phyloP scores from a whole-genome alignment of 2,797 vertebrate genomes.

The Antrozous pallidus region DNA sequence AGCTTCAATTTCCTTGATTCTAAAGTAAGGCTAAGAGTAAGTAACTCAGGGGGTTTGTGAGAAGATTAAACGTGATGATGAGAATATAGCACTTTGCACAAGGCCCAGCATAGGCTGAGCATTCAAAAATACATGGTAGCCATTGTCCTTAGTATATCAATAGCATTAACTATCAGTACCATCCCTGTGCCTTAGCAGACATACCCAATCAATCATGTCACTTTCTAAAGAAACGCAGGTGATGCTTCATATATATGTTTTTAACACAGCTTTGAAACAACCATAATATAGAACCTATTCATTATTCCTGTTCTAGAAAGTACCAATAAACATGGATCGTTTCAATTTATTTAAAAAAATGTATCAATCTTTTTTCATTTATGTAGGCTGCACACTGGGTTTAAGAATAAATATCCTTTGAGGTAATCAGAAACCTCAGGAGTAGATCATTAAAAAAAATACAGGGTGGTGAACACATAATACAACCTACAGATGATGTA shows the following conservation, averaged over 20 bases:
- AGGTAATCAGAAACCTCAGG: neutral
- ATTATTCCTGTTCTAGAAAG: neutral
- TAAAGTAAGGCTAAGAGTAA: neutral
- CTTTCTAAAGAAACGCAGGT: slow-evolving; percentile 4
- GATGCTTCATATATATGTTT: neutral
- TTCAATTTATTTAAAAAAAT: neutral
- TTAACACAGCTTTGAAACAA: neutral
- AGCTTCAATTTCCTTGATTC: neutral
- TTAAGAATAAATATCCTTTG: slow-evolving; percentile 7
- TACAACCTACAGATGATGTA: neutral
- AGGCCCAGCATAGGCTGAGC: neutral
- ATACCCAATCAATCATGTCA: neutral
- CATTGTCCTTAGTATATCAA: neutral
- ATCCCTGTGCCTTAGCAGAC: neutral
- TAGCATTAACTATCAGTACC: neutral
- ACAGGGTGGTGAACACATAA: neutral
- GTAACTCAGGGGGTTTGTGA: neutral
- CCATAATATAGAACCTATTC: neutral
- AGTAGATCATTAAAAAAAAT: neutral
- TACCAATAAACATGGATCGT: neutral
- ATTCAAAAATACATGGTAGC: neutral
- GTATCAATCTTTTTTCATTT: neutral
- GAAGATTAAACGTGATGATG: neutral
- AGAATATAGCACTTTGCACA: neutral
- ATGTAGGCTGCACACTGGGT: neutral